These are phyloP conservation scores for Perca schrenkii DNA, from an alignment of 2,113 vertebrate species.

Conservation along the genomic window DNA sequence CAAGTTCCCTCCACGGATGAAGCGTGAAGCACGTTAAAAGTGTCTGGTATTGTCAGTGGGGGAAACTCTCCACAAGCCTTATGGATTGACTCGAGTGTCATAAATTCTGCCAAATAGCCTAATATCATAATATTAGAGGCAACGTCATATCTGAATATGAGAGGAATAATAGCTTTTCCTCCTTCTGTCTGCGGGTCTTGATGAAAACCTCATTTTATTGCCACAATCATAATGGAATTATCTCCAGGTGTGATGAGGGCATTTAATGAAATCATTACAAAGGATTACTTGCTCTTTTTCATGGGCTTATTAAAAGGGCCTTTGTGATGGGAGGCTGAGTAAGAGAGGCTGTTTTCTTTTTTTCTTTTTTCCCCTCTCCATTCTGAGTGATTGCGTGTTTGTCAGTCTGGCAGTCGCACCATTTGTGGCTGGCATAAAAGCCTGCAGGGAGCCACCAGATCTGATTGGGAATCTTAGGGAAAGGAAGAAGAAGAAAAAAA, in stretches of 20 bases:
- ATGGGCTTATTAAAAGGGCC: constrained; percentile 77
- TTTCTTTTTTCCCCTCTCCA: constrained; percentile 8
- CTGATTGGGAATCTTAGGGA: constrained; percentile 83
- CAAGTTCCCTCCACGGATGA: not conserved
- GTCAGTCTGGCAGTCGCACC: constrained; percentile 78
- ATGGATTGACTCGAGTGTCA: constrained; percentile 60
- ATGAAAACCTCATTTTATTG: constrained; percentile 87
- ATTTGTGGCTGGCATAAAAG: constrained; percentile 82
- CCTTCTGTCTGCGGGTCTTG: constrained; percentile 79
- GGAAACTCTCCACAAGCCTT: constrained; percentile 37
- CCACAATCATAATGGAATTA: constrained; percentile 87
- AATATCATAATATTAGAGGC: constrained; percentile 72
- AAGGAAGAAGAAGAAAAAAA: constrained; percentile 10
- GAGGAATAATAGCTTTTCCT: constrained; percentile 83
- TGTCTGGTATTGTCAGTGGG: constrained; percentile 37
- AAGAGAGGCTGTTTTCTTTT: constrained; percentile 43
- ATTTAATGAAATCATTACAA: constrained; percentile 86
- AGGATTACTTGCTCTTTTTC: constrained; percentile 82
- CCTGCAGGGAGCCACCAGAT: constrained; percentile 81
- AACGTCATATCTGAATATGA: constrained; percentile 79
- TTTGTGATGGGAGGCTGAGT: constrained; percentile 69
- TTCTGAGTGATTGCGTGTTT: constrained; percentile 79
- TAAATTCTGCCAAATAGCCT: constrained; percentile 75
- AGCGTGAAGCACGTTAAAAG: not conserved
- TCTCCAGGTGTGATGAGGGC: constrained; percentile 86